Evolutionary conservation across 1,140 invertebrate species (phyloP), one percentile per base, ranked within the genome.

Genomic region (Drosophila sturtevanti): DNA sequence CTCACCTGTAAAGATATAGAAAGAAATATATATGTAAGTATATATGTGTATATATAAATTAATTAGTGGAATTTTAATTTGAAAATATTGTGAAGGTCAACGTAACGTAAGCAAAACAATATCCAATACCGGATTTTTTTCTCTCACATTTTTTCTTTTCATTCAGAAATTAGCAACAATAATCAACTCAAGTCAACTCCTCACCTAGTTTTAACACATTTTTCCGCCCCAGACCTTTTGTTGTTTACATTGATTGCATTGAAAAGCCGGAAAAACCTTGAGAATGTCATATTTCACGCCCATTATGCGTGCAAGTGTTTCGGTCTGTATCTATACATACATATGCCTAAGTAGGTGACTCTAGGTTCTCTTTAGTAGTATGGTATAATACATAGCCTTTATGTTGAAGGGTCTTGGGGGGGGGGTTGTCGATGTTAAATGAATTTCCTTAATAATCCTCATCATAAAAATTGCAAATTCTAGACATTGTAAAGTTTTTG

Each of bases 1-100:
- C 81, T 86, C 52, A 86, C 81, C 81, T 86, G 81, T 0, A 86
- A 86, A 77, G 48, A 81, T 16, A 81, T 1, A 60, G 52, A 16
- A n/a, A 22, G 6, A 22, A 59, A 35, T 12, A 51, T n/a, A n/a
- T n/a, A n/a, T n/a, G n/a, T n/a, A n/a, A n/a, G n/a, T n/a, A n/a
- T n/a, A n/a, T n/a, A n/a, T n/a, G n/a, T n/a, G n/a, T n/a, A n/a
- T n/a, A n/a, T n/a, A 16, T 7, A 52, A 44, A 35, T 82, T 64
- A 65, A 63, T 77, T 69, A 67, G 44, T 48, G 41, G 41, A 48
- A 21, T 21, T 21, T 21, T 1, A 48, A 65, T 51, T 21, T 18
- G 9, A 48, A 48, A 2, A 21, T 48, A 21, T 48, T 48, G 41
- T 41, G 41, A 48, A 48, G 41, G 41, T 48, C 41, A 21, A 48